Conservation (phyloP, 2,888 invertebrate species). For the Latheticus oryzae region DNA sequence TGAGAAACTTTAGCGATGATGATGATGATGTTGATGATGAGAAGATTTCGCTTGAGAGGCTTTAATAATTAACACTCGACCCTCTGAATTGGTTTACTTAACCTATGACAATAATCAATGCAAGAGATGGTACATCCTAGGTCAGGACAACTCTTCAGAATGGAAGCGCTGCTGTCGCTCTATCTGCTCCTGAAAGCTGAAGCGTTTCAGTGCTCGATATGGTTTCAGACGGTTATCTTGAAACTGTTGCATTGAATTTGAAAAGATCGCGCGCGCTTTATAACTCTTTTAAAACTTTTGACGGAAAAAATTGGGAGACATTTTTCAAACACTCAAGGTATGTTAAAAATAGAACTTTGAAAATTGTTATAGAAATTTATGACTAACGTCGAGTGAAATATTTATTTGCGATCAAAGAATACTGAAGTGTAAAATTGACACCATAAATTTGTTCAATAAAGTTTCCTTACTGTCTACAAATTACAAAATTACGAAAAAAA, state of each 20-base stretch:
- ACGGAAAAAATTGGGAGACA: not conserved
- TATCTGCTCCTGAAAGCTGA: conserved; percentile 44
- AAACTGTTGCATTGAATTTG: conserved; percentile 18
- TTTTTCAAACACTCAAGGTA: not conserved
- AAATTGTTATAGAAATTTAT: no score
- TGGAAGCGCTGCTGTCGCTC: conserved; percentile 49
- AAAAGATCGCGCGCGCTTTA: conserved; percentile 16
- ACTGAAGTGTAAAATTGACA: no score
- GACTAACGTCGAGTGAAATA: no score
- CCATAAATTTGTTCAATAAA: no score
- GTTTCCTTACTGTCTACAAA: no score
- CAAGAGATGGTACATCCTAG: conserved; percentile 46
- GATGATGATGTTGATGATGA: no score
- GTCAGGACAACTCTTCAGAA: conserved; percentile 42
- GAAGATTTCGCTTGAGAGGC: no score
- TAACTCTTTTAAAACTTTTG: conserved; percentile 3
- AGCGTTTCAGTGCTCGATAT: conserved; percentile 51
- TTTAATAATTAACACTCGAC: no score
- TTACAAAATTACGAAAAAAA: no score
- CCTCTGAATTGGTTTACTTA: no score
- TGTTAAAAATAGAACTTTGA: conserved; percentile 5
- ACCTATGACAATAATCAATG: conserved; percentile 30
- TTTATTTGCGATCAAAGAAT: no score
- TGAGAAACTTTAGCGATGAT: no score
- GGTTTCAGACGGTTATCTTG: conserved; percentile 45